These are phyloP conservation scores for Phaonia tiefii DNA, from an alignment of 2,888 invertebrate genomes.

Conservation along the genomic window DNA sequence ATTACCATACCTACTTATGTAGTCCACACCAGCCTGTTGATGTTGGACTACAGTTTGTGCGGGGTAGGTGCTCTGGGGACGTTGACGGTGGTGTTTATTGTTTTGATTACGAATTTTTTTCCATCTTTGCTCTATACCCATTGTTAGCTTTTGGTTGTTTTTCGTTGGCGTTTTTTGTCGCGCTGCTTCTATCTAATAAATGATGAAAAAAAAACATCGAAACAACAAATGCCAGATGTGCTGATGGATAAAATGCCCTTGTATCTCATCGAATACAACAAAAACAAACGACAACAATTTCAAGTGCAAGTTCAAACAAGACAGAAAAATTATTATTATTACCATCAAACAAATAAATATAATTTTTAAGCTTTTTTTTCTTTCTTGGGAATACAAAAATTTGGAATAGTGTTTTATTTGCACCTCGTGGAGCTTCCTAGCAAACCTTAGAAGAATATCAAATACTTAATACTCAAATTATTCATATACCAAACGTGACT, in stretches of 20 bases:
- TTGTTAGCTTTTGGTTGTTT: slow-evolving; percentile 37
- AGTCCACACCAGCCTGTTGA: slow-evolving; percentile 5
- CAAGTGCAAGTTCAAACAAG: slow-evolving; percentile 62
- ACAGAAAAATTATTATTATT: neutral
- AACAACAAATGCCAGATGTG: slow-evolving; percentile 38
- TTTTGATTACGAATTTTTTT: slow-evolving; percentile 45
- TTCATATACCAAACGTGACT: too few relatives aligned
- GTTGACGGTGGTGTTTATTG: slow-evolving; percentile 21
- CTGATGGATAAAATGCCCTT: slow-evolving; percentile 49
- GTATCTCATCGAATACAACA: slow-evolving; percentile 22
- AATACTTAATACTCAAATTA: too few relatives aligned
- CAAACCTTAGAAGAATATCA: too few relatives aligned
- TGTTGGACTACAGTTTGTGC: neutral
- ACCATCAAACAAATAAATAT: too few relatives aligned
- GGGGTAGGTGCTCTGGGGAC: neutral
- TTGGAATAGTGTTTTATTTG: slow-evolving; percentile 4
- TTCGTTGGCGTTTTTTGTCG: slow-evolving; percentile 37
- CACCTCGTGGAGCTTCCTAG: too few relatives aligned
- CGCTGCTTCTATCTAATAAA: neutral
- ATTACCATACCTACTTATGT: too few relatives aligned
- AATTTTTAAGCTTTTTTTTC: too few relatives aligned
- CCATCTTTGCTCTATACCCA: neutral
- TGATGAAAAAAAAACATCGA: neutral
- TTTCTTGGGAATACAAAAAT: too few relatives aligned
- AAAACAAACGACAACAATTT: slow-evolving; percentile 24